Evolutionary conservation across 2,888 invertebrate species (phyloP).

Genomic region (Euclidia mi): DNA sequence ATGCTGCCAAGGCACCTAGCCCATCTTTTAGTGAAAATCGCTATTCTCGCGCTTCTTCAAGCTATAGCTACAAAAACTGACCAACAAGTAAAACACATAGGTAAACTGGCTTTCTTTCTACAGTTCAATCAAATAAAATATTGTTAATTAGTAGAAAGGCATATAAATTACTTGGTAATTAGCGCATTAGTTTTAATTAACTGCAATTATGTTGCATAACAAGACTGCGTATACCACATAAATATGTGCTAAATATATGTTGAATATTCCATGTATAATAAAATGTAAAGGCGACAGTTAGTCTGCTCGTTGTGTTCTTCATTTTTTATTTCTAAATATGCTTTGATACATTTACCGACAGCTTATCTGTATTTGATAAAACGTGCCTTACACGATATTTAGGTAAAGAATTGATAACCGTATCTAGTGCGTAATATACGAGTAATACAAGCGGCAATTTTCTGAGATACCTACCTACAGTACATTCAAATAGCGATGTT

Average conservation of each 20-base stretch:
- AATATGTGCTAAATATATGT: too few species aligned
- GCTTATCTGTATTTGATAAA: conserved; percentile 16
- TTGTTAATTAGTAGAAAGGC: not conserved
- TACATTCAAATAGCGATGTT: too few species aligned
- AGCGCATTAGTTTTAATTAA: conserved; percentile 2
- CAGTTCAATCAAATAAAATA: not conserved
- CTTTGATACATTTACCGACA: conserved; percentile 19
- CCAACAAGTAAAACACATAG: too few species aligned
- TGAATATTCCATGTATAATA: too few species aligned
- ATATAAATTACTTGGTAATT: not conserved
- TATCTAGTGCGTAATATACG: conserved; percentile 10
- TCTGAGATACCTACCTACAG: too few species aligned
- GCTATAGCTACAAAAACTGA: too few species aligned
- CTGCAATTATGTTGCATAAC: conserved; percentile 4
- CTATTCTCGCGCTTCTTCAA: too few species aligned
- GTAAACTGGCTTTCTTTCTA: too few species aligned
- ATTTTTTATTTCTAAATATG: not conserved
- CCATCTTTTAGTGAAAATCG: too few species aligned
- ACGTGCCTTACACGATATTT: conserved; percentile 2
- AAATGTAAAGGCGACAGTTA: conserved; percentile 10
- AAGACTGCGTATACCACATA: too few species aligned
- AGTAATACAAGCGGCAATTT: not conserved
- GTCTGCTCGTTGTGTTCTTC: conserved; percentile 17
- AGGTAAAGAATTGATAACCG: conserved; percentile 16
- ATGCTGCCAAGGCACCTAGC: too few species aligned